Base-by-base conservation (phyloP, 2,797 vertebrate genomes). In the Syndactyla subalaris region DNA sequence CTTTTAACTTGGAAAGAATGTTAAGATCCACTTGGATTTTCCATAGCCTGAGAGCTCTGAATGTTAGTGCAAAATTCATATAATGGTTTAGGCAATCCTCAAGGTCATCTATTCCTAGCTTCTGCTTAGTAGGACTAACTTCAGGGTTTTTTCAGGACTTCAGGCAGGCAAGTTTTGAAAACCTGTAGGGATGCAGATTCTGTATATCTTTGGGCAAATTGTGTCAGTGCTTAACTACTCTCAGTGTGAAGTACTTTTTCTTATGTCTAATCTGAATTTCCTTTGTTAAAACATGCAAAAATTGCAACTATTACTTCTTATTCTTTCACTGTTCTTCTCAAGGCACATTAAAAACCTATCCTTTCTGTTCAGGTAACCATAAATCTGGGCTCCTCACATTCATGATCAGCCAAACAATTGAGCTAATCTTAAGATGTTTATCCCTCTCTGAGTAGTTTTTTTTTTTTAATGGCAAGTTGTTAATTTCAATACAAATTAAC, bases 331-430 rank as follows among this genome's bases (percentile, higher is more conserved):
- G 14, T 52, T 90, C 18, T 61, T 3, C 9, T 55, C 17, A 59
- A 57, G 14, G 9, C 4, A 75, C 17, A 9, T 52, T 6, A 62
- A 68, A 68, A 38, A 0, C 0, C 1, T 21, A 49, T 38, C 5
- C 10, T 62, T 84, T 66, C 62, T 77, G 2, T 88, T 76, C 36
- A 62, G 22, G 3, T 19, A 65, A 52, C 5, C 17, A 12, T 34
- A 20, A 48, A 78, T 82, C 18, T 65, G 34, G 11, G 15, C n/a
- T 83, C 3, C 20, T 48, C 4, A 22, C 6, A 30, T 21, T 81
- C 5, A 6, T 36, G 14, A 68, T 52, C 32, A 87, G 18, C 8
- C 6, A 38, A 57, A 68, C 4, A 8, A 43, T n/a, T 45, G 83
- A 95, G 38, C 7, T 76, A 68, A 32, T 52, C 5, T 48, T 88